Percentiles rank a stretch among this genome's conserved stretches.
Evolutionary conservation across 1,140 invertebrate species (phyloP).

Genomic region (Andrena cerasifolii): DNA sequence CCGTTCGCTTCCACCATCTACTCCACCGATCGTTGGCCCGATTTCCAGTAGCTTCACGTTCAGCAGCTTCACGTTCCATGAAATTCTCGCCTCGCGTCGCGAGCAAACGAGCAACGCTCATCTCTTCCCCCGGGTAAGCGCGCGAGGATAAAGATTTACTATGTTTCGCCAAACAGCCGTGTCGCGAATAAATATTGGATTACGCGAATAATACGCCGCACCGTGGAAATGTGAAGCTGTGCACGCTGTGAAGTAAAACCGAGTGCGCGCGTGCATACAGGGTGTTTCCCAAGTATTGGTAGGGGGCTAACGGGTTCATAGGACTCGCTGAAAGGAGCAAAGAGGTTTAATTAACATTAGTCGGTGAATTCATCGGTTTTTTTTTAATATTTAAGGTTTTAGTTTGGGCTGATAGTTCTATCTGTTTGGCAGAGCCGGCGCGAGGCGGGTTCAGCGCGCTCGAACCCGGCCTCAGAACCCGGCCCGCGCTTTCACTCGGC

Average conservation of each 20-base stretch:
- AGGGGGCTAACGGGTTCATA: too few species aligned
- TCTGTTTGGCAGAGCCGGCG: too few species aligned
- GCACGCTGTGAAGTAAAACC: not conserved
- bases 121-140: slow-evolving; percentile 19
- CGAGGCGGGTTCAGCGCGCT: too few species aligned
- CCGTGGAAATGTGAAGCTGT: not conserved
- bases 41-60: slow-evolving; percentile 20
- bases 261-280: too few species aligned
- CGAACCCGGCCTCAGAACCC: too few species aligned
- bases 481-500: too few species aligned
- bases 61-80: not conserved
- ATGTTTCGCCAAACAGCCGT: slow-evolving; percentile 9
- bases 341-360: too few species aligned
- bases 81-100: not conserved
- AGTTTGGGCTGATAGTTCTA: too few species aligned
- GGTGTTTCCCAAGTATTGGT: too few species aligned
- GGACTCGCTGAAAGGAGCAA: too few species aligned
- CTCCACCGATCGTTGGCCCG: not conserved
- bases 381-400: too few species aligned
- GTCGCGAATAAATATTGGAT: slow-evolving; percentile 25
- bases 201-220: not conserved
- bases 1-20: not conserved
- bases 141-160: slow-evolving; percentile 28
- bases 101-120: not conserved
- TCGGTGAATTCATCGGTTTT: too few species aligned